Base-by-base conservation (phyloP, 2,888 invertebrate species). In the Exocentrus adspersus region DNA sequence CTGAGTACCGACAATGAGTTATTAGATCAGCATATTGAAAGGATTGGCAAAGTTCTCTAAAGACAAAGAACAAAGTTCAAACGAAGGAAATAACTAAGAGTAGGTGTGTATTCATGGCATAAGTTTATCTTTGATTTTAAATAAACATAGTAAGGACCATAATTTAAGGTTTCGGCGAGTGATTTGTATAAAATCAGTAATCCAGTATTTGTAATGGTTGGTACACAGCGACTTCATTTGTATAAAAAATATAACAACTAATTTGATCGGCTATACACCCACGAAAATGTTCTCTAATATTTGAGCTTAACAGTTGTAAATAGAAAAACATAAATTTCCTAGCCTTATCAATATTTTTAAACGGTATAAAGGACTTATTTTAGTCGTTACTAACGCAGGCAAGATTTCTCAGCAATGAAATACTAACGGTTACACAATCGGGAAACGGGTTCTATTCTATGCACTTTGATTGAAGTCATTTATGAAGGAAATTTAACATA, bases 241-340 rank as follows among this genome's bases (percentile, higher is more conserved):
- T 72, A 72, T 72, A 72, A 72, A 72, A 72, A 72, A 72, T 72
- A 68, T 69, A 72, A 72, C 65, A 70, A 69, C 72, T 72, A 72
- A 71, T 71, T 68, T 69, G 65, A 62, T 65, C 54, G 59, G 61
- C 68, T 66, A 64, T 70, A 64, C 61, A 65, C 65, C 61, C 67
- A 72, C 68, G 62, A 54, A 67, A 67, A 67, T 59, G 51, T 54
- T 59, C 58, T 60, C 64, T 70, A 66, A 54, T 51, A 46, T 67
- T 72, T 72, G 69, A 70, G 70, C 70, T 72, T 67, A 69, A 65
- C 53, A 58, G 59, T 53, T 65, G 58, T 58, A 70, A n/a, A 65
- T 43, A 20, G 43, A 64, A 64, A 56, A 67, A 45, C 57, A 56
- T 46, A 57, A 57, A 30, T 57, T 46, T 46, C 51, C 32, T 57